Base-by-base conservation (phyloP, 2,888 invertebrate genomes). In the Chorisops tibialis region DNA sequence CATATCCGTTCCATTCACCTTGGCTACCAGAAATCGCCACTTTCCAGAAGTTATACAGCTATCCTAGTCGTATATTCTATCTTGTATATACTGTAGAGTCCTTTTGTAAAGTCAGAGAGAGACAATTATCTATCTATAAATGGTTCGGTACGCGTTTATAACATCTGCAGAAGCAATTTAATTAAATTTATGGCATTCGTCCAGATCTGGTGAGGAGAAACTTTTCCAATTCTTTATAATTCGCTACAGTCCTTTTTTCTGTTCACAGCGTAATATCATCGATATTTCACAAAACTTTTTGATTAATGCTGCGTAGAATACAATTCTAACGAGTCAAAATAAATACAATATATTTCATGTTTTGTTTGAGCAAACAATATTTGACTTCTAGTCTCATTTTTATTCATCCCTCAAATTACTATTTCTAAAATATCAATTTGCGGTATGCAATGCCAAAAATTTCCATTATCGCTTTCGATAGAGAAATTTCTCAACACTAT, bases 101-200 rank as follows among this genome's bases (percentile, higher is more conserved):
- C 30, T 30, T 30, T 9, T 9, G 1, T 12, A 37, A 41, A 41
- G 3, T 9, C 18, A 37, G 41, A 6, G 61, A 62, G 65, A 30
- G 30, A 30, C 30, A 30, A 30, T 30, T 30, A 30, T 30, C 30
- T 65, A 65, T 64, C 61, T 67, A 66, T 64, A 66, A 41, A 16
- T 41, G 37, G 35, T 24, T 35, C 37, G 30, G 30, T 30, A 30
- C 30, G 30, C 18, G 19, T 52, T 62, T 48, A 62, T 52, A 63
- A 67, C 65, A 68, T 69, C 68, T 69, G 70, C 69, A 69, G 70
- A 67, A 69, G 69, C 69, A 70, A 70, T 70, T 69, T 69, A 68
- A 70, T 69, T 68, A 70, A 69, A 70, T 70, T 70, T 70, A 69
- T 69, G 64, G 68, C 66, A 65, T 67, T 66, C 65, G 63, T 63